phyloP scores from a whole-genome alignment of 2,888 invertebrate genomes.

The Alsophila aescularia region DNA sequence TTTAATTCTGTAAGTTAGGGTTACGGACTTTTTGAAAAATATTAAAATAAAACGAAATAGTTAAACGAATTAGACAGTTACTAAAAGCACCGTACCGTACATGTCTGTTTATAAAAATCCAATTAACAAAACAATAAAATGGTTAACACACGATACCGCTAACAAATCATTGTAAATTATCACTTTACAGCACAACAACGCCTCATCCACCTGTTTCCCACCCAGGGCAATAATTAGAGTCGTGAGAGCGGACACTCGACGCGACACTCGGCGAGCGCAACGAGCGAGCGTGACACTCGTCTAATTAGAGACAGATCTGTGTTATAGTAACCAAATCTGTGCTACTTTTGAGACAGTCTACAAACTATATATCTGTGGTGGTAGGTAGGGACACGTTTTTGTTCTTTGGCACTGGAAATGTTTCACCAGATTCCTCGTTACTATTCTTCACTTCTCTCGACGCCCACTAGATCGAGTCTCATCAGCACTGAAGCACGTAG shows the following conservation, averaged over 20 bases:
- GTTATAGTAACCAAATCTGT: constrained; percentile 2
- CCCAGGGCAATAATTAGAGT: constrained; percentile 27
- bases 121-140: neutral
- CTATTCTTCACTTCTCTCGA: too few relatives aligned
- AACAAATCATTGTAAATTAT: neutral
- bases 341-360: neutral
- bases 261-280: constrained; percentile 17
- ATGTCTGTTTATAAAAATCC: neutral
- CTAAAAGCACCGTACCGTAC: too few relatives aligned
- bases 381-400: too few relatives aligned
- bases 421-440: too few relatives aligned
- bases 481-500: too few relatives aligned
- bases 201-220: constrained; percentile 7
- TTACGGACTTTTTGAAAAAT: too few relatives aligned
- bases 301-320: constrained; percentile 24
- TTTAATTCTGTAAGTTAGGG: too few relatives aligned
- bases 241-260: constrained; percentile 16
- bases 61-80: too few relatives aligned
- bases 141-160: neutral
- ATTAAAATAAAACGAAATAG: too few relatives aligned
- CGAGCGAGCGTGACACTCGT: constrained; percentile 17
- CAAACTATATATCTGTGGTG: neutral
- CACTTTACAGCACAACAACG: neutral
- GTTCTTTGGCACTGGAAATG: too few relatives aligned
- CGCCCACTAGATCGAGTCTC: too few relatives aligned